phyloP scores from a whole-genome alignment of 2,888 invertebrate genomes.

The Nomada hirtipes region DNA sequence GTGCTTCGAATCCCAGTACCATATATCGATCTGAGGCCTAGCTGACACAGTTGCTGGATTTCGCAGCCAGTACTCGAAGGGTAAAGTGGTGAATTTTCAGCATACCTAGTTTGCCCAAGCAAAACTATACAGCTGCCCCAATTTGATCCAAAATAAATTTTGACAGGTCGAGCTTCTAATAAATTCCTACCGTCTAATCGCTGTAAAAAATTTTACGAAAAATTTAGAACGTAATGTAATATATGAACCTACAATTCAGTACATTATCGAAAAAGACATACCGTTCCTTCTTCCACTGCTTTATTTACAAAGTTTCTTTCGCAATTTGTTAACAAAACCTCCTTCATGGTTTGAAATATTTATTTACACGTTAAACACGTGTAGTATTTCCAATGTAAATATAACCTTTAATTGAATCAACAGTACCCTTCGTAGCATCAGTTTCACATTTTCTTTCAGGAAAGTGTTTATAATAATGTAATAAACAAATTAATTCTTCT shows the following conservation, averaged over 20 bases:
- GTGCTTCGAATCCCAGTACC: too few species aligned
- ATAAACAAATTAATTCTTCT: not conserved
- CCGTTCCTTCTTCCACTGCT: conserved; percentile 88
- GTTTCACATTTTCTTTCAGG: not conserved
- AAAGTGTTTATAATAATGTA: not conserved
- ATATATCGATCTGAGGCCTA: too few species aligned
- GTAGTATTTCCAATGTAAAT: not conserved
- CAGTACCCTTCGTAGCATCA: not conserved
- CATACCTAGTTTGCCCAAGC: conserved; percentile 91
- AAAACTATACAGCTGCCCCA: conserved; percentile 93
- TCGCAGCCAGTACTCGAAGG: too few species aligned
- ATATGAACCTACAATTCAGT: not conserved
- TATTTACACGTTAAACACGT: conserved; percentile 39
- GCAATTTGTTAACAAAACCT: conserved; percentile 88
- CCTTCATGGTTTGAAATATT: conserved; percentile 86
- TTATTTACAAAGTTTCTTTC: conserved; percentile 90
- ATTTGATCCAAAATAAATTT: conserved; percentile 92
- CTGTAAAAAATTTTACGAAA: conserved; percentile 84
- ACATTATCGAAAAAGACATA: conserved; percentile 81
- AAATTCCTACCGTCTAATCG: conserved; percentile 92
- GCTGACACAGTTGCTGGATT: too few species aligned
- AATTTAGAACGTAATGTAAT: not conserved
- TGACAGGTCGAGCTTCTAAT: conserved; percentile 89
- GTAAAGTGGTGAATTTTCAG: not conserved
- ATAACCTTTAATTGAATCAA: conserved; percentile 32